Conservation (phyloP, 2,797 vertebrate species). For the Choloepus didactylus region DNA sequence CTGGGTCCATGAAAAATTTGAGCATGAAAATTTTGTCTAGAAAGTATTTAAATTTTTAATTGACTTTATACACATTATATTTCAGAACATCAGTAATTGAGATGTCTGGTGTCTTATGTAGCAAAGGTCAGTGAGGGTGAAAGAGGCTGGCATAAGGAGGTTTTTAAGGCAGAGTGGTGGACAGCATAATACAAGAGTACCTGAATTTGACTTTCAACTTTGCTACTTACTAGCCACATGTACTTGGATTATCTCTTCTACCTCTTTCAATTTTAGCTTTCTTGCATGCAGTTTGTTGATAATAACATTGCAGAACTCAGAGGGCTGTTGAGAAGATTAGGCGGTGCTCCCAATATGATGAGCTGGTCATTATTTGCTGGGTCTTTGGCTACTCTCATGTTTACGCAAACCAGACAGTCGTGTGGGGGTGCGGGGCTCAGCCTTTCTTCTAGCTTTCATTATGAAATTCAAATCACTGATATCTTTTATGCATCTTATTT, state of each 20-base stretch:
- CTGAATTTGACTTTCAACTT: slow-evolving; percentile 1
- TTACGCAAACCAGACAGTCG: background rate
- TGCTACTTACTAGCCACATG: background rate
- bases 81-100: background rate
- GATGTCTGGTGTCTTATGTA: background rate
- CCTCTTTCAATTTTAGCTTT: background rate
- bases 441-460: background rate
- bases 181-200: background rate
- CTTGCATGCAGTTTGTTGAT: background rate
- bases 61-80: background rate
- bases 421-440: background rate
- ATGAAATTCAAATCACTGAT: background rate
- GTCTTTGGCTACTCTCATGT: background rate
- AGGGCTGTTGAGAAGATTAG: background rate
- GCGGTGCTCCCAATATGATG: background rate
- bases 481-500: background rate
- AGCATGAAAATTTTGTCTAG: background rate
- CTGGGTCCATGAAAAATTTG: background rate
- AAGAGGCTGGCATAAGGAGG: background rate
- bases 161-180: background rate
- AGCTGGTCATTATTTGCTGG: background rate
- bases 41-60: background rate
- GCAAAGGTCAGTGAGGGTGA: background rate
- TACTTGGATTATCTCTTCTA: background rate
- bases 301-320: background rate